Base-by-base conservation (phyloP, 2,888 invertebrate genomes). In the Trachelus iudaicus region DNA sequence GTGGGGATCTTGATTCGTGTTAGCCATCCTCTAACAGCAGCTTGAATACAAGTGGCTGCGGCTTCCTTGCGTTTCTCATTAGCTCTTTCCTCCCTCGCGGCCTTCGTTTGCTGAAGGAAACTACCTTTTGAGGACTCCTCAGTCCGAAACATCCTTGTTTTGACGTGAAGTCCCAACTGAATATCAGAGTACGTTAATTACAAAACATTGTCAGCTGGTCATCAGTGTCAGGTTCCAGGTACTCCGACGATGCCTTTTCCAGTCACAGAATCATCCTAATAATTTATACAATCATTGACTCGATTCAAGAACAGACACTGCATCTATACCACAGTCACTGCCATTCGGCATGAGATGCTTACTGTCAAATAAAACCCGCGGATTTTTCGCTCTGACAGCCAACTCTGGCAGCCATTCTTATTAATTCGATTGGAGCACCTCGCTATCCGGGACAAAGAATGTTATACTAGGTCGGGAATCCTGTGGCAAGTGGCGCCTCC, bases 71-170 rank as follows among this genome's bases (percentile, higher is more conserved):
- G 94, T 90, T 97, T 97, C 88, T 97, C 98, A 77, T 95, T 92
- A 0, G 97, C 97, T 79, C 98, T 94, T 91, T 98, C 98, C 90
- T 97, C 97, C 80, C 98, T 94, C 23, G 98, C 98, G 37, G 96
- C 96, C 92, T 98, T 98, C 6, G 97, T 97, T 90, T 97, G 97
- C 91, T 97, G 97, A 88, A 98, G 93, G 92, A 98, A 98, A 85
- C 93, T 94, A 85, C 94, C 94, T 91, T 96, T 97, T 86, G 94
- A 94, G 68, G 94, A 94, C 85, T 95, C 94, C 40, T 93, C 91
- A 85, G 93, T 93, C 85, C 93, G 93, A 88, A 95, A 95, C 95
- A 95, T 95, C 83, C 83, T 91, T 77, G 80, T 81, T 79, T 30
- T 34, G 34, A 77, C 69, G 40, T 78, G 34, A 79, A 75, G 23